phyloP scores from a whole-genome alignment of 2,797 vertebrate species.

The Sarcophilus harrisii region DNA sequence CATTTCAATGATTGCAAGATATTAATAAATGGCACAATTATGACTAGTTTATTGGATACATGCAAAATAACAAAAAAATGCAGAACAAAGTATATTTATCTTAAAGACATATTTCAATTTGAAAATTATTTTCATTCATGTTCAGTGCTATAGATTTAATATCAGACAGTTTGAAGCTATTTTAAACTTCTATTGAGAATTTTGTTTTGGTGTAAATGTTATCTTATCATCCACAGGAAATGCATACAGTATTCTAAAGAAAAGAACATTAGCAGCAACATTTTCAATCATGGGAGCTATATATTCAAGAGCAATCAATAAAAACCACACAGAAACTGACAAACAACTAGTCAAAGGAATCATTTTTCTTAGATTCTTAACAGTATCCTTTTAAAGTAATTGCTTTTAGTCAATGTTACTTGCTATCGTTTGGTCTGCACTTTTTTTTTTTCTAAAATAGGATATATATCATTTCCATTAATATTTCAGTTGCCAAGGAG shows the following conservation, averaged over 20 bases:
- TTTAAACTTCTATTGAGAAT: conserved; percentile 81
- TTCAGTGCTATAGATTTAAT: conserved; percentile 75
- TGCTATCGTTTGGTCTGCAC: conserved; percentile 92
- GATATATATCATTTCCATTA: conserved; percentile 81
- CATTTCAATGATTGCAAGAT: conserved; percentile 44
- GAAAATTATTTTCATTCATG: conserved; percentile 62
- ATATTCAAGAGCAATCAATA: conserved; percentile 96
- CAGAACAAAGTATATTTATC: conserved; percentile 31
- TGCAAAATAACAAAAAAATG: not conserved
- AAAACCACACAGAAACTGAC: conserved; percentile 91
- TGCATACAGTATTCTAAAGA: conserved; percentile 80
- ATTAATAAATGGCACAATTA: conserved; percentile 40
- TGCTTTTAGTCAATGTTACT: conserved; percentile 94
- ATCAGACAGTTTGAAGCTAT: conserved; percentile 81
- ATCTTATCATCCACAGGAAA: conserved; percentile 89
- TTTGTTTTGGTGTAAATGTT: conserved; percentile 89
- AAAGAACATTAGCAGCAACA: conserved; percentile 90
- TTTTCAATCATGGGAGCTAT: conserved; percentile 93
- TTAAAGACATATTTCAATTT: conserved; percentile 49
- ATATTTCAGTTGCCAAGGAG: conserved; percentile 79
- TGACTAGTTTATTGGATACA: not conserved
- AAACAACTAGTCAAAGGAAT: conserved; percentile 93
- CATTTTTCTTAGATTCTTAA: conserved; percentile 96
- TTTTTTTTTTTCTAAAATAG: conserved; percentile 92
- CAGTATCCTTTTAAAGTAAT: conserved; percentile 97